Evolutionary conservation across 2,888 invertebrate species (phyloP).

Genomic region (Cecidostiba fungosa): DNA sequence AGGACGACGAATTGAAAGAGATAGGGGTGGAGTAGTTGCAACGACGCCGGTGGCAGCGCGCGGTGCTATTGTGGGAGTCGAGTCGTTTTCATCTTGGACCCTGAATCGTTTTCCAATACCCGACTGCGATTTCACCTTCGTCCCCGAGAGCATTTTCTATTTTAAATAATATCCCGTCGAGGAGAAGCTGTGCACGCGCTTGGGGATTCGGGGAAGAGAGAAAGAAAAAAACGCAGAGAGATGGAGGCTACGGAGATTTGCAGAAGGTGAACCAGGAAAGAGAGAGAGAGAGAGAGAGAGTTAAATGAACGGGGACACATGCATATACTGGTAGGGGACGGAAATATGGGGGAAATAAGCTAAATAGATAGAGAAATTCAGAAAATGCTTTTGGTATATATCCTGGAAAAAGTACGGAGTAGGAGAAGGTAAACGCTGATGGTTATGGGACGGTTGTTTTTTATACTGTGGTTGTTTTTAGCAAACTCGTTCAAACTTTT

Average conservation of each 20-base stretch:
- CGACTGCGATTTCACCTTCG: slow-evolving; percentile 70
- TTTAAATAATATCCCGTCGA: slow-evolving; percentile 68
- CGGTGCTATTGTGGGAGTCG: slow-evolving; percentile 52
- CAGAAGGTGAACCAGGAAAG: slow-evolving; percentile 12
- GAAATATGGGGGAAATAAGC: slow-evolving; percentile 49
- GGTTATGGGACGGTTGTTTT: slow-evolving; percentile 31
- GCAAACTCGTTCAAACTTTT: slow-evolving; percentile 18
- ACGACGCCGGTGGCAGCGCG: background rate
- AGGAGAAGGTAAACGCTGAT: slow-evolving; percentile 30
- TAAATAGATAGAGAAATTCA: slow-evolving; percentile 31
- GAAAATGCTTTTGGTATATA: slow-evolving; percentile 29
- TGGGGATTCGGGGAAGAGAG: slow-evolving; percentile 22
- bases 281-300: slow-evolving; percentile 11
- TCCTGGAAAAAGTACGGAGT: background rate
- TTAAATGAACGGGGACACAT: slow-evolving; percentile 22
- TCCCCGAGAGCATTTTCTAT: slow-evolving; percentile 65
- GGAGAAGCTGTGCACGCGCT: background rate
- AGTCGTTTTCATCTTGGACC: slow-evolving; percentile 72
- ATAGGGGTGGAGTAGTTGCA: slow-evolving; percentile 52
- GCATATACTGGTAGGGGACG: background rate
- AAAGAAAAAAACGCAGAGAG: slow-evolving; percentile 20
- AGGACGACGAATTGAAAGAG: slow-evolving; percentile 58
- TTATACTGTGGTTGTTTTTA: background rate
- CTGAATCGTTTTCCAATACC: slow-evolving; percentile 75
- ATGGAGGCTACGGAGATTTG: slow-evolving; percentile 32